These are phyloP conservation scores for Parazoanthus darwini DNA, from an alignment of 92 coral and sea anemone species.

Conservation along the genomic window DNA sequence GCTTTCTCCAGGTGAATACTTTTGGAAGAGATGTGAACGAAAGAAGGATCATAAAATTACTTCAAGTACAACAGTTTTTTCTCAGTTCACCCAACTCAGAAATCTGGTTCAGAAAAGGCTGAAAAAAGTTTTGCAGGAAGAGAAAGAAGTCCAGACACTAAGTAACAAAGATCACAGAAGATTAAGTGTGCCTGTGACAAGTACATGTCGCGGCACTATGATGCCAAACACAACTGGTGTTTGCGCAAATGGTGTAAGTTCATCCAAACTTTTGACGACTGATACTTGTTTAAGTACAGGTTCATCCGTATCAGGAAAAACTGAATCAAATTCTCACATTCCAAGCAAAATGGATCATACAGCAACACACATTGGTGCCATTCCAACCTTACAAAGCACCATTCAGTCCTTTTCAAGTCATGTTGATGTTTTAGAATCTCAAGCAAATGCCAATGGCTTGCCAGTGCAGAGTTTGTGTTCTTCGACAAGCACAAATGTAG, in stretches of 20 bases:
- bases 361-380: not conserved
- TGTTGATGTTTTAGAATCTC: not conserved
- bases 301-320: not conserved
- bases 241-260: not conserved
- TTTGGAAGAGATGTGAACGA: conserved; percentile 13
- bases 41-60: conserved; percentile 5
- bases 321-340: not conserved
- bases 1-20: conserved; percentile 5
- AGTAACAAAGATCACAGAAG: no score
- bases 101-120: conserved; percentile 7
- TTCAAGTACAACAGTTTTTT: conserved; percentile 1
- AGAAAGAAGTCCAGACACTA: not conserved
- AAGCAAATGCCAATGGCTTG: not conserved
- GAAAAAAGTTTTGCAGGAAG: not conserved
- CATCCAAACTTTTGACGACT: not conserved
- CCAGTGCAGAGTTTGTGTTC: not conserved
- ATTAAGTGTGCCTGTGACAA: not conserved
- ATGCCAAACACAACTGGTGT: not conserved
- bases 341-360: not conserved
- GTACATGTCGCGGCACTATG: no score
- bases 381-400: not conserved
- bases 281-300: not conserved
- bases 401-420: not conserved
- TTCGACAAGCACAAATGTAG: not conserved
- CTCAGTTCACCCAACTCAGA: conserved; percentile 7